Base-by-base conservation (phyloP, 2,797 vertebrate genomes). In the Cuculus canorus region DNA sequence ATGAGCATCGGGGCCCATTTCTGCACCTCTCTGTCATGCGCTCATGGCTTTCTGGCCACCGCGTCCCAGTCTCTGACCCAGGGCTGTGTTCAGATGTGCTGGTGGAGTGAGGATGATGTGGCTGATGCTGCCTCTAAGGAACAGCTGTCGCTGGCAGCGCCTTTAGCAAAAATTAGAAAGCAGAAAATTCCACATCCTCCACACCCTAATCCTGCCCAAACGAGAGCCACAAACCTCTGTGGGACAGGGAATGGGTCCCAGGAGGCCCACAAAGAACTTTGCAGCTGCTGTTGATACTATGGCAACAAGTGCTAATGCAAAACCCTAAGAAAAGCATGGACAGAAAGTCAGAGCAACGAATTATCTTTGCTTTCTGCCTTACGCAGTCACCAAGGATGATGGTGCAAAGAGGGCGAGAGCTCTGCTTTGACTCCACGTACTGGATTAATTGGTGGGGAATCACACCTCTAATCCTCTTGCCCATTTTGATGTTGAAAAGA, bases 391-490 rank as follows among this genome's bases (percentile, higher is more conserved):
- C 0, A 5, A 54, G 83, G 68, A 18, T 17, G 57, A 13, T 0
- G 0, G 21, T 25, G 59, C 25, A 14, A 15, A 23, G 73, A 33
- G 52, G 66, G 54, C 0, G 1, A 52, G 66, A 48, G 86, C 78
- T 75, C 21, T 17, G 71, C 61, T 56, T 10, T 4, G 13, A 8
- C 47, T 70, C 56, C 18, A 0, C 0, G 2, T 17, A 17, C 14
- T 0, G 0, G 22, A 4, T 18, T 16, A 2, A 2, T 2, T 2
- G 1, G 13, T 3, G 5, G 39, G 59, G 33, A 60, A 12, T 18
- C 1, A 1, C n/a, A 41, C 59, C 69, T 43, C 39, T 4, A 2
- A 23, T 43, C 41, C 52, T 27, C 32, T 69, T 6, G 23, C 7
- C 3, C 33, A 72, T 39, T 25, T 35, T 1, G 1, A 0, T 5